phyloP scores from a whole-genome alignment of 1,140 invertebrate species.

The Drosophila jambulina region DNA sequence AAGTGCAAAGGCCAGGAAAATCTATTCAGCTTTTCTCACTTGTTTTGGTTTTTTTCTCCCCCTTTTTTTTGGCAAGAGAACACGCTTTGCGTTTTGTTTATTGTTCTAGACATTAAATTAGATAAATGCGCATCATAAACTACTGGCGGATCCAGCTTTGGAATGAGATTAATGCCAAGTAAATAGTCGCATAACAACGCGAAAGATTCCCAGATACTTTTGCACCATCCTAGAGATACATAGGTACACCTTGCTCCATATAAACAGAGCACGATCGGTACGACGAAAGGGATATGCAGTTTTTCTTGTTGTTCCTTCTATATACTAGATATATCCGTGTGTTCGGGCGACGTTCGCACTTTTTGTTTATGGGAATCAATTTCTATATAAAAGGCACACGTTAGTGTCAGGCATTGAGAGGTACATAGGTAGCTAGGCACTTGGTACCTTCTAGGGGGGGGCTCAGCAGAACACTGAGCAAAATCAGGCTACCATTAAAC shows the following conservation, averaged over 20 bases:
- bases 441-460: no score
- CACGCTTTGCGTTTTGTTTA: constrained; percentile 46
- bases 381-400: constrained; percentile 14
- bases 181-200: constrained; percentile 36
- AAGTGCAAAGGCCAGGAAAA: constrained; percentile 39
- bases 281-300: neutral
- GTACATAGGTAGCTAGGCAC: constrained; percentile 1
- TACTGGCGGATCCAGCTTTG: constrained; percentile 6
- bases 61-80: constrained; percentile 44
- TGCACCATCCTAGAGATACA: neutral
- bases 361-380: constrained; percentile 31
- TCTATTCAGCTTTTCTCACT: neutral
- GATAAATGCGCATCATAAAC: constrained; percentile 55
- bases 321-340: constrained; percentile 5
- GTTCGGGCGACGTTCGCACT: constrained; percentile 10
- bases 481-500: neutral
- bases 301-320: neutral
- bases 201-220: neutral
- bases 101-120: constrained; percentile 41
- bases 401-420: constrained; percentile 27
- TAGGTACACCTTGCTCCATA: neutral
- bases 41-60: neutral
- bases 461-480: neutral
- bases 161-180: constrained; percentile 30
- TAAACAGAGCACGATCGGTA: neutral